A percentile compares a stretch with the other conserved stretches of the same genome.
phyloP scores from a whole-genome alignment of 2,888 invertebrate species.

The Flexamia atlantica region DNA sequence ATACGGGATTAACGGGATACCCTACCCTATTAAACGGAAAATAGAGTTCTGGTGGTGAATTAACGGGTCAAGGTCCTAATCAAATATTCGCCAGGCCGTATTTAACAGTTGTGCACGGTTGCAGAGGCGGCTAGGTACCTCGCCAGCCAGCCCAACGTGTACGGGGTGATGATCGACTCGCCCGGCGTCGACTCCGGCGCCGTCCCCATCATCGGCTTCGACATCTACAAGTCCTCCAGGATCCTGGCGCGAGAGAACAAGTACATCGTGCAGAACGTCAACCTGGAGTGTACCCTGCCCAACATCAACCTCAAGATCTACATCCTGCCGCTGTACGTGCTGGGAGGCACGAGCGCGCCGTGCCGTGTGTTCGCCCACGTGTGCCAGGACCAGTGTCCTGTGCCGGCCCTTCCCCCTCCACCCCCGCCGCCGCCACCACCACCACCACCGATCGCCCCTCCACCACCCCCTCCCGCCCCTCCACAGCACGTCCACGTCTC shows the following conservation, averaged over 20 bases:
- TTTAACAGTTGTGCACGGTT: too few species aligned
- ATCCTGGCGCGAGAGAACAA: constrained; percentile 45
- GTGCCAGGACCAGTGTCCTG: constrained; percentile 50
- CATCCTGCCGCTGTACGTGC: constrained; percentile 43
- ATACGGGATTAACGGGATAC: too few species aligned
- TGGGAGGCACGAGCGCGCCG: constrained; percentile 33
- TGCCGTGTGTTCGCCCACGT: constrained; percentile 43
- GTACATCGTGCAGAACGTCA: constrained; percentile 52
- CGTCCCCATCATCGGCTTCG: constrained; percentile 46
- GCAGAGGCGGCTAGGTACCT: constrained; percentile 45
- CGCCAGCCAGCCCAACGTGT: constrained; percentile 45
- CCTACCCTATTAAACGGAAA: too few species aligned
- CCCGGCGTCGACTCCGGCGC: constrained; percentile 46
- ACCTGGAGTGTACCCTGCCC: constrained; percentile 44
- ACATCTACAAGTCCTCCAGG: constrained; percentile 47
- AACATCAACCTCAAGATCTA: constrained; percentile 54
- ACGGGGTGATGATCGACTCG: constrained; percentile 42
- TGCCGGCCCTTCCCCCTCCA: constrained; percentile 22
- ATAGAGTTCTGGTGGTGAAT: too few species aligned
- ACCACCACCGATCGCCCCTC: constrained; percentile 27
- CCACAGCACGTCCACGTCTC: constrained; percentile 49
- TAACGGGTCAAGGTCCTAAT: too few species aligned
- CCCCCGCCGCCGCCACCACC: constrained; percentile 36
- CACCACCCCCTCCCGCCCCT: constrained; percentile 5
- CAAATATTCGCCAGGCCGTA: too few species aligned